Evolutionary conservation across 2,797 vertebrate genomes (phyloP), one percentile per base, ranked within the genome.

Genomic region (Poecile montanus): DNA sequence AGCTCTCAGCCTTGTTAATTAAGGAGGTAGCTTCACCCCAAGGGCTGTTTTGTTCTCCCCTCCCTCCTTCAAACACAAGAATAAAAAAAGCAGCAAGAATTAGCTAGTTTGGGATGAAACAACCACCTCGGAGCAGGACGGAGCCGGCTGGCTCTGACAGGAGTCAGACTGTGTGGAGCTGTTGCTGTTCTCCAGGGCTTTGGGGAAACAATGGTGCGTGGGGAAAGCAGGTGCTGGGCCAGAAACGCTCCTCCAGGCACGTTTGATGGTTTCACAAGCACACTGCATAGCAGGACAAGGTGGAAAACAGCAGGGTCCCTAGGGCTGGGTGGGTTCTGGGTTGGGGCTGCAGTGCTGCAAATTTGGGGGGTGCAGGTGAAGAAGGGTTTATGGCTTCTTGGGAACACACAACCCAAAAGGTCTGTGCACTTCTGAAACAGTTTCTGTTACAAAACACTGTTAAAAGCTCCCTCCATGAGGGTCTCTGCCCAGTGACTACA

Each of bases 1-100:
- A 93, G 91, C 85, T 91, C 80, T 89, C 88, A 70, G 66, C 72
- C 73, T 89, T 3, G 57, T 96, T 97, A 96, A 96, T 97, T 96
- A 97, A 96, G 70, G 81, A 94, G 91, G 92, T 91, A 79, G 85
- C 89, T 92, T 96, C 85, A 83, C 94, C 92, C 88, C 2, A 16
- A 81, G 89, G 93, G 92, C 74, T 85, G 85, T 88, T 88, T 94
- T 89, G 70, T 94, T 92, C 77, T 89, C 58, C 65, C 22, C 75
- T 92, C 73, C 85, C 66, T 84, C 70, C 48, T 84, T 78, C 42
- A 25, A 90, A 61, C 2, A 11, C 66, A 54, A 22, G 88, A 51
- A 48, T 62, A 53, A 80, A 72, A 75, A 85, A 92, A 77, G 74
- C 47, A 91, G 72, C 79, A 47, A 89, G 96, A 93, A 73, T 80